phyloP scores from a whole-genome alignment of 2,888 invertebrate genomes.

The Kuschelorhynchus macadamiae region DNA sequence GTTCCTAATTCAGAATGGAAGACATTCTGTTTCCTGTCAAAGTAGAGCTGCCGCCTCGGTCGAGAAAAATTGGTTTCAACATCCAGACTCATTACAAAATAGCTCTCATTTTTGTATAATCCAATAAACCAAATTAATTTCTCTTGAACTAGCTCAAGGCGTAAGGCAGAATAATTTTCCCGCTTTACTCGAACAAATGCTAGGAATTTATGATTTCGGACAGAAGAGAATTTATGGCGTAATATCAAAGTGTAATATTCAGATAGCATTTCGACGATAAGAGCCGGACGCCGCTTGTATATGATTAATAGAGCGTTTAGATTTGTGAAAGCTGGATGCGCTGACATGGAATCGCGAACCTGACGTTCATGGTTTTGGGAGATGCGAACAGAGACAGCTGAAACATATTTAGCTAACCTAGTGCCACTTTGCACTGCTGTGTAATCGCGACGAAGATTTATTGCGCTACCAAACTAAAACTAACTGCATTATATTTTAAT shows the following conservation, averaged over 20 bases:
- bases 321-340: conserved; percentile 40
- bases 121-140: conserved; percentile 31
- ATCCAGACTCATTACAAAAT: no score
- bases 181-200: conserved; percentile 41
- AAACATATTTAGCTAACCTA: conserved; percentile 6
- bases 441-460: no score
- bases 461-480: no score
- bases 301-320: conserved; percentile 54
- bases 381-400: conserved; percentile 22
- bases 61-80: no score
- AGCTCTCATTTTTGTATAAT: conserved; percentile 19
- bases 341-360: conserved; percentile 41
- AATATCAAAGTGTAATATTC: conserved; percentile 56
- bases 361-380: conserved; percentile 29
- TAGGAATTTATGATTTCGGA: conserved; percentile 44
- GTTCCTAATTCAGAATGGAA: no score
- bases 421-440: neutral
- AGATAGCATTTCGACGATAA: conserved; percentile 53
- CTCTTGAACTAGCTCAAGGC: conserved; percentile 30
- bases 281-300: conserved; percentile 54
- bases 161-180: conserved; percentile 25
- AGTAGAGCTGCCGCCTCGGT: no score
- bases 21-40: no score
- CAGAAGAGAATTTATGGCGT: conserved; percentile 51
- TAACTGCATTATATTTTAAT: no score